Evolutionary conservation across 2,888 invertebrate genomes (phyloP).

Genomic region (Acrobasis suavella): DNA sequence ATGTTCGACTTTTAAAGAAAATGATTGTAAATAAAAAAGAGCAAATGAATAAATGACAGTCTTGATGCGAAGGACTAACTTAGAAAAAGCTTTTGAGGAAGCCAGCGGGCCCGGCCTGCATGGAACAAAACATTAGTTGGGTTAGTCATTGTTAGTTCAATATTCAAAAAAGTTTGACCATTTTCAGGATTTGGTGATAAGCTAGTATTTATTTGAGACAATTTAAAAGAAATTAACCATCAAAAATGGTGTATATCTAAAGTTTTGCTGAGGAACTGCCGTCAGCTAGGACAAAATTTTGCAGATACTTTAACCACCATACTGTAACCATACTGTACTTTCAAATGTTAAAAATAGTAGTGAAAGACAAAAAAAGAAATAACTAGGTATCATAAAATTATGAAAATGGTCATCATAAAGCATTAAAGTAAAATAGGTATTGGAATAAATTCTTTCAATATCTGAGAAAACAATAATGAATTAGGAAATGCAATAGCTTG

Average conservation of each 20-base stretch:
- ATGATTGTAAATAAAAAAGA: conserved; percentile 56
- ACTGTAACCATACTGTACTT: too few relatives aligned
- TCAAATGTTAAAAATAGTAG: too few relatives aligned
- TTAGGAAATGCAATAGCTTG: too few relatives aligned
- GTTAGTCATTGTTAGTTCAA: conserved; percentile 39
- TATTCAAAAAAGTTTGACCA: not conserved
- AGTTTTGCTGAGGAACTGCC: too few relatives aligned
- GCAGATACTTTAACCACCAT: too few relatives aligned
- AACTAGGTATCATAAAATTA: too few relatives aligned
- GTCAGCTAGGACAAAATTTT: too few relatives aligned
- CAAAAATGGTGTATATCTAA: not conserved
- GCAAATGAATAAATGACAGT: conserved; percentile 77
- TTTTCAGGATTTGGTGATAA: conserved; percentile 1
- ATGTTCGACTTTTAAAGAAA: conserved; percentile 64
- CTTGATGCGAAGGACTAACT: conserved; percentile 81
- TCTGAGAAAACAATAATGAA: too few relatives aligned
- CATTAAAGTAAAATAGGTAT: too few relatives aligned
- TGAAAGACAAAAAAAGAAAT: too few relatives aligned
- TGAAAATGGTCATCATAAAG: too few relatives aligned
- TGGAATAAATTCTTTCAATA: too few relatives aligned
- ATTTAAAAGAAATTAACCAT: not conserved
- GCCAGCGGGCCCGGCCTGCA: conserved; percentile 94
- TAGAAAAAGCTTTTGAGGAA: conserved; percentile 98
- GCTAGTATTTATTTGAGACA: not conserved
- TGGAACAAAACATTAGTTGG: conserved; percentile 58